These are phyloP conservation scores for Prunella strophiata DNA, from an alignment of 2,797 vertebrate species.

Conservation along the genomic window DNA sequence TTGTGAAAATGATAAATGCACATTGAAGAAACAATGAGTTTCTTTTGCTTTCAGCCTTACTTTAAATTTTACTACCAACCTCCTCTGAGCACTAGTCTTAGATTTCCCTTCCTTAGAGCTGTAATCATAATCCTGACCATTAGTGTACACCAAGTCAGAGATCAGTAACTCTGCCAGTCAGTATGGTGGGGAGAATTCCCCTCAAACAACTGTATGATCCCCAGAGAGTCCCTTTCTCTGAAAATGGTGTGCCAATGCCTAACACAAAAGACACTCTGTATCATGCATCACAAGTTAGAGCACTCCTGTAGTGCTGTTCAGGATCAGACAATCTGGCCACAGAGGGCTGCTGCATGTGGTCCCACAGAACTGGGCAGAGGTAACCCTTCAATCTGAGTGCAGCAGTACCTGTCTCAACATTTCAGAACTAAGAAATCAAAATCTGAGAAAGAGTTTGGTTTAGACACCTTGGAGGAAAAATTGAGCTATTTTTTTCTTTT, in stretches of 20 bases:
- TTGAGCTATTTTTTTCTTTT: not conserved
- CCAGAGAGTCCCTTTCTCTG: not conserved
- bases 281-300: not conserved
- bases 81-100: not conserved
- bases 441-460: not conserved
- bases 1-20: not conserved
- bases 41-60: not conserved
- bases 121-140: not conserved
- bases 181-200: not conserved
- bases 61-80: not conserved
- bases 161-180: not conserved
- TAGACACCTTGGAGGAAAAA: not conserved
- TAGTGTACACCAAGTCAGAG: not conserved
- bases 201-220: not conserved
- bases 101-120: not conserved
- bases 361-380: not conserved
- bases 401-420: not conserved
- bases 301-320: not conserved
- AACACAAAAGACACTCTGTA: not conserved
- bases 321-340: not conserved
- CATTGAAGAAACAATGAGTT: not conserved
- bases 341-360: not conserved
- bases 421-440: not conserved
- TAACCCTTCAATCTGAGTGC: not conserved
- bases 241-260: not conserved